phyloP scores from a whole-genome alignment of 2,797 vertebrate genomes.

The Gallinago stenura region DNA sequence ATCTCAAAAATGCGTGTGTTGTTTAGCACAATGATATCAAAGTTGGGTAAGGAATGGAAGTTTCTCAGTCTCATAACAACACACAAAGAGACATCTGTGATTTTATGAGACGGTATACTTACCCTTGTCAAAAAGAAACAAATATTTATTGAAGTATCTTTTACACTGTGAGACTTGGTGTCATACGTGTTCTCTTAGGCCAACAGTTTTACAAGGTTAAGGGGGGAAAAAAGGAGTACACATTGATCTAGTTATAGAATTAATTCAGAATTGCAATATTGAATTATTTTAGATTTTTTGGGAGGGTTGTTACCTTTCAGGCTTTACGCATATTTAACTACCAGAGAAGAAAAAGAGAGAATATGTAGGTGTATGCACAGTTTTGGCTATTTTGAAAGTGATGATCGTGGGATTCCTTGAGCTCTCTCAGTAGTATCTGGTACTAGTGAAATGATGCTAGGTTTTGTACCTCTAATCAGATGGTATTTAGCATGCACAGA shows the following conservation, averaged over 20 bases:
- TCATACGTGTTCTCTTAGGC: neutral
- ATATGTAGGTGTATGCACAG: fast-evolving
- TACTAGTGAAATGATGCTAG: neutral
- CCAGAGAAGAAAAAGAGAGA: neutral
- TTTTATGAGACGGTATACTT: neutral
- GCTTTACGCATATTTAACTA: neutral
- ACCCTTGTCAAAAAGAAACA: neutral
- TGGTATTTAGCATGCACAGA: neutral
- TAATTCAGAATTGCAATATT: neutral
- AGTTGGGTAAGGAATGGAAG: neutral
- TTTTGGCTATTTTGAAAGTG: neutral
- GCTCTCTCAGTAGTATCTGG: neutral
- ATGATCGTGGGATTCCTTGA: neutral
- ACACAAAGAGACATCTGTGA: neutral
- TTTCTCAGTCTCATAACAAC: neutral
- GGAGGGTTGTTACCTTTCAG: neutral
- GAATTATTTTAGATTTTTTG: neutral
- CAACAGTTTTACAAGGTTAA: neutral
- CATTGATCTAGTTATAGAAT: neutral
- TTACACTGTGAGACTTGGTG: neutral
- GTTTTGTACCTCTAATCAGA: neutral
- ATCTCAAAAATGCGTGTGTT: neutral
- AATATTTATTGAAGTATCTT: neutral
- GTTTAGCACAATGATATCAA: neutral
- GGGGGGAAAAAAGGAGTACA: neutral